phyloP scores from a whole-genome alignment of 2,113 vertebrate genomes.

The Lophotis ruficrista region DNA sequence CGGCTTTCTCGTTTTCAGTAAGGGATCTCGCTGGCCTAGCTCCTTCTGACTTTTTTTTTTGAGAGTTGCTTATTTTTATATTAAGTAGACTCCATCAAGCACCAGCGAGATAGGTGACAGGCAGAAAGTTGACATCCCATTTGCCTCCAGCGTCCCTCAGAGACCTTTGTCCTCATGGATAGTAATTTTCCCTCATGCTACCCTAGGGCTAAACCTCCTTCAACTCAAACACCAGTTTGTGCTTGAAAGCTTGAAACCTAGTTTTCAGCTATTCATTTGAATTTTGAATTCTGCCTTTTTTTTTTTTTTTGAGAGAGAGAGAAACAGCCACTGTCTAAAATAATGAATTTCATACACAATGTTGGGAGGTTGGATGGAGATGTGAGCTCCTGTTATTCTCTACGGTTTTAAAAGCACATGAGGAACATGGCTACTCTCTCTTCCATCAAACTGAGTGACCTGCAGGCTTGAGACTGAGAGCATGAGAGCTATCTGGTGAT shows the following conservation, averaged over 20 bases:
- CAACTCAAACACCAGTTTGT: neutral
- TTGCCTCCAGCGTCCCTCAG: neutral
- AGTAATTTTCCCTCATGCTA: neutral
- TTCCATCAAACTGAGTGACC: neutral
- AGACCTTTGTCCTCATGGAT: neutral
- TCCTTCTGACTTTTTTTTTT: neutral
- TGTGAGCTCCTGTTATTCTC: neutral
- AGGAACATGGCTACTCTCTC: neutral
- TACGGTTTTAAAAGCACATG: neutral
- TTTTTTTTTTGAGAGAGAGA: neutral
- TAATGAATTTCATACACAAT: rapidly evolving
- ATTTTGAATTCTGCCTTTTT: neutral
- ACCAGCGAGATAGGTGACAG: rapidly evolving
- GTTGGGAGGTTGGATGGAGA: neutral
- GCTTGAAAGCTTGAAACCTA: neutral
- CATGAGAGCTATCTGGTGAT: rapidly evolving
- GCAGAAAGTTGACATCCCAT: neutral
- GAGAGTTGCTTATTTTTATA: neutral
- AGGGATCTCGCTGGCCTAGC: neutral
- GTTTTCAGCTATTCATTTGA: neutral
- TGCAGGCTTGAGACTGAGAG: neutral
- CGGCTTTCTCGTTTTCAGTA: neutral
- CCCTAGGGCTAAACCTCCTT: neutral
- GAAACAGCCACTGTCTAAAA: neutral
- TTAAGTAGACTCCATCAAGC: neutral